These are phyloP conservation scores for Amblyteles armatorius DNA, from an alignment of 2,888 invertebrate genomes.

Conservation along the genomic window DNA sequence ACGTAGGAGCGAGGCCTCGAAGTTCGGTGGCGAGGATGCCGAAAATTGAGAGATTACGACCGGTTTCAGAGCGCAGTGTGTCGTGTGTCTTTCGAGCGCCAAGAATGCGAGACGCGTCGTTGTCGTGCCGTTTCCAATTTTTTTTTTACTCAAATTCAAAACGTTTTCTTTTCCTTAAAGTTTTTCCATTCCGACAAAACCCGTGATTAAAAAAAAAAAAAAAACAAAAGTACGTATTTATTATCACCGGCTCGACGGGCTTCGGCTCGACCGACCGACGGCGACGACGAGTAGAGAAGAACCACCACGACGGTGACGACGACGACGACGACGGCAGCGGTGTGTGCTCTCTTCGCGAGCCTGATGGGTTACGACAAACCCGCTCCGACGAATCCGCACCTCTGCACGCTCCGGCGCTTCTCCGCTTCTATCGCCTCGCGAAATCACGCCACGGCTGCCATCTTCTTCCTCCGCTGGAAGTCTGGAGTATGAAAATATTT, in stretches of 20 bases:
- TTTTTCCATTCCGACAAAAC: background rate
- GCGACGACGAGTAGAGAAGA: slow-evolving; percentile 1
- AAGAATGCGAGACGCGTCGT: background rate
- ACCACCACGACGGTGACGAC: background rate
- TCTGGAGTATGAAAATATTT: slow-evolving; percentile 84
- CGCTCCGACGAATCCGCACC: slow-evolving; percentile 48
- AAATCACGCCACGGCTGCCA: slow-evolving; percentile 83
- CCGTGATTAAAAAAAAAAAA: background rate
- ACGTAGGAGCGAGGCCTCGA: background rate
- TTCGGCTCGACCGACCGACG: background rate
- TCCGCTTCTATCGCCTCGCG: slow-evolving; percentile 67
- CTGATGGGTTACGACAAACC: slow-evolving; percentile 10
- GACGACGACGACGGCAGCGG: background rate
- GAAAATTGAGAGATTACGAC: background rate
- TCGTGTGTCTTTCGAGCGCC: background rate
- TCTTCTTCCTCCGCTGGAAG: slow-evolving; percentile 83
- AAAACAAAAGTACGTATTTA: background rate
- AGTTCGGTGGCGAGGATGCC: background rate
- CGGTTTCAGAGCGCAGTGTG: background rate
- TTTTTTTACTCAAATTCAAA: background rate
- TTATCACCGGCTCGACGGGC: slow-evolving; percentile 5
- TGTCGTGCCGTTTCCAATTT: background rate
- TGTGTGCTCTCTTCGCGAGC: slow-evolving; percentile 14
- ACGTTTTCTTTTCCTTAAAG: background rate
- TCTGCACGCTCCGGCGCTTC: slow-evolving; percentile 48